Conservation (phyloP, 92 coral and sea anemone genomes). For the Umimayanthus kanabou region DNA sequence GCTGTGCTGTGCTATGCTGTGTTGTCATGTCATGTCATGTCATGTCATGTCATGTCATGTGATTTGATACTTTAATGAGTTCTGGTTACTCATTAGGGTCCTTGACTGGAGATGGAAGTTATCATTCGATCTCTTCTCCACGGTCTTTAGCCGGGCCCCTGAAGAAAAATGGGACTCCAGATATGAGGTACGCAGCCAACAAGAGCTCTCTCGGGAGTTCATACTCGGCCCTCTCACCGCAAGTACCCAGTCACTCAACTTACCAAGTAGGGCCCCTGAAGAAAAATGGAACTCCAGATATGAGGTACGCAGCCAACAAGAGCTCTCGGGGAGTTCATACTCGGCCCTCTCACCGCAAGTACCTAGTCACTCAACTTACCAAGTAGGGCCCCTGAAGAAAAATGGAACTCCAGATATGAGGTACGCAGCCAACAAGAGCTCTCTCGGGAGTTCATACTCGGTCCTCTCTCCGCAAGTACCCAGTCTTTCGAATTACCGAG, state of each 20-base stretch:
- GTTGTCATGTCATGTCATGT: too few relatives aligned
- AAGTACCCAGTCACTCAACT: too few relatives aligned
- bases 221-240: background rate
- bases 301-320: background rate
- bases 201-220: background rate
- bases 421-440: background rate
- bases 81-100: background rate
- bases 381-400: background rate
- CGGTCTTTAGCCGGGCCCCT: background rate
- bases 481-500: too few relatives aligned
- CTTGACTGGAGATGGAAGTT: too few relatives aligned
- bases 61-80: too few relatives aligned
- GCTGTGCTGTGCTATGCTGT: too few relatives aligned
- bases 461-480: background rate
- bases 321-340: background rate
- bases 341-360: background rate
- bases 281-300: background rate
- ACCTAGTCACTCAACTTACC: too few relatives aligned
- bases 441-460: background rate
- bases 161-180: background rate
- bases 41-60: too few relatives aligned
- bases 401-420: slow-evolving; percentile 5
- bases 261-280: background rate
- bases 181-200: slow-evolving; percentile 10
- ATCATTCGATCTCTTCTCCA: background rate